Percentiles rank a stretch among this genome's conserved stretches.
Conservation (phyloP, 2,888 invertebrate species). For the Opisthograptis luteolata region DNA sequence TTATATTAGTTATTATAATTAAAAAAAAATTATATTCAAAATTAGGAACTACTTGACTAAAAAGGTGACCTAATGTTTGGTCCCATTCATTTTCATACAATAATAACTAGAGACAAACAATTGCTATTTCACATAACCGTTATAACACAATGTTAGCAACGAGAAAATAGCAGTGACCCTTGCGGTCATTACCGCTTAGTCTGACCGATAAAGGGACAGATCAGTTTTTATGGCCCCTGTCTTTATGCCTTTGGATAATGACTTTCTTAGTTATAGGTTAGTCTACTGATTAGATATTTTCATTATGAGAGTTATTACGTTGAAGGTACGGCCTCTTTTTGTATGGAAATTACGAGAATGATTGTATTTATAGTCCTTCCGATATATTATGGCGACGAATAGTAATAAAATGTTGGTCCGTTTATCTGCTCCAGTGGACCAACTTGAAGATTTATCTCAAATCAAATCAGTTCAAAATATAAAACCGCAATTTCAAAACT, state of each 20-base stretch:
- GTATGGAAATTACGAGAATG: too few species aligned
- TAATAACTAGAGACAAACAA: neutral
- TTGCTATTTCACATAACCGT: neutral
- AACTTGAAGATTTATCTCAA: too few species aligned
- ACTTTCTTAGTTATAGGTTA: conserved; percentile 5
- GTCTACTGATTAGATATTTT: conserved; percentile 15
- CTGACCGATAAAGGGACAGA: conserved; percentile 21
- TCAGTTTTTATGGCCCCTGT: conserved; percentile 22
- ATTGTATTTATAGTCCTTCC: too few species aligned
- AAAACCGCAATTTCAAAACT: too few species aligned
- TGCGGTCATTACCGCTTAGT: conserved; percentile 19
- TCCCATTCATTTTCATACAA: neutral
- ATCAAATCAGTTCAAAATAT: too few species aligned
- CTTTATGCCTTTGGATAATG: conserved; percentile 15
- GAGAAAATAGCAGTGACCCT: conserved; percentile 9
- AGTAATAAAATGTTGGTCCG: too few species aligned
- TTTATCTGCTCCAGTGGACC: too few species aligned
- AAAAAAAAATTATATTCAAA: neutral
- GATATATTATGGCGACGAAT: too few species aligned
- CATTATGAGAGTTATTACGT: neutral
- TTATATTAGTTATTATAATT: too few species aligned
- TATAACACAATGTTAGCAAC: neutral
- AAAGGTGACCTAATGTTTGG: too few species aligned
- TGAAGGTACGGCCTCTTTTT: too few species aligned
- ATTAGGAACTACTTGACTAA: too few species aligned